Base-by-base conservation (phyloP, 2,113 vertebrate genomes). In the Peromyscus leucopus region DNA sequence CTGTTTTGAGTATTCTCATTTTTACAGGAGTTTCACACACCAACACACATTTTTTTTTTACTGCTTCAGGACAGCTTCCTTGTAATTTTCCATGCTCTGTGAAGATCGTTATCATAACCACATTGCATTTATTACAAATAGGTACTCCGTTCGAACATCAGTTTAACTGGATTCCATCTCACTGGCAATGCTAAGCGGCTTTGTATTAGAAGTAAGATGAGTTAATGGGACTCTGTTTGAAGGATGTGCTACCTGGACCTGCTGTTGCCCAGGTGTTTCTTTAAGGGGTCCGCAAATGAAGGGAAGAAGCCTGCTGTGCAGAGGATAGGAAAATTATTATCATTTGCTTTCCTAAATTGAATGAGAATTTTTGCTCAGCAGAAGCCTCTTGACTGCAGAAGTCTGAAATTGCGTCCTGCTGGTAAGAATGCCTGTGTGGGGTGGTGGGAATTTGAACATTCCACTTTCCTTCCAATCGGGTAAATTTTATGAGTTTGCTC, bases 261-360 rank as follows among this genome's bases (percentile, higher is more conserved):
- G 96, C 97, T 97, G 96, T 98, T 98, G 98, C 96, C 96, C 98
- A 97, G 94, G 96, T 97, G 95, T 97, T 98, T 97, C 97, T 75
- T 95, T 94, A 94, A 93, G 97, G 95, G 97, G 93, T 98, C 96
- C 98, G 96, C 89, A 98, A 97, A 98, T 0, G 96, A 98, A 98
- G 96, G 97, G 95, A 98, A 93, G 93, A 97, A 96, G 88, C 98
- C 98, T 98, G 98, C 98, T 98, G 98, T 2, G 97, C 98, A 92
- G 42, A 93, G 98, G 98, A 98, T 98, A 98, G 98, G 98, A 97
- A 98, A 98, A 98, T 98, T 98, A 98, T 98, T 98, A 98, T 98
- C 98, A 99, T 98, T 98, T 98, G 89, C 97, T 97, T 98, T 98
- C 91, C 90, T 98, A 98, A 99, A 98, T 96, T 98, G 98, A 98